A percentile compares a stretch with the other conserved stretches of the same genome.
These are phyloP conservation scores for Dendrolimus kikuchii DNA, from an alignment of 1,140 invertebrate species.

Conservation along the genomic window DNA sequence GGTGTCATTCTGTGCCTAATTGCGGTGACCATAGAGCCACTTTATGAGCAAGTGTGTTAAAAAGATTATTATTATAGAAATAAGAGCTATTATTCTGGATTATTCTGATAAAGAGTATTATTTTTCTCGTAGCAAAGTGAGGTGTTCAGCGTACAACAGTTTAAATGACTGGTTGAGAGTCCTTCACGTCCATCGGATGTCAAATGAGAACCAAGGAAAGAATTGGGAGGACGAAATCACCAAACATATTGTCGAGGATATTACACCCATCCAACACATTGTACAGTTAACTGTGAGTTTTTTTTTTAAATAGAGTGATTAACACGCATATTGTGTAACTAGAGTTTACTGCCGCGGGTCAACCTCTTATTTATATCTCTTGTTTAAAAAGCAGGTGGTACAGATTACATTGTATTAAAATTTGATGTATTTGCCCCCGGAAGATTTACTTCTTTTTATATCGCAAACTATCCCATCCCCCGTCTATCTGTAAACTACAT, in stretches of 20 bases:
- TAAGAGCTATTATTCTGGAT: not conserved
- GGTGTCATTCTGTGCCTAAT: no score
- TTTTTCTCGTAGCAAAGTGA: conserved; percentile 29
- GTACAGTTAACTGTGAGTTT: conserved; percentile 49
- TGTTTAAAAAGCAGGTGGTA: conserved; percentile 2
- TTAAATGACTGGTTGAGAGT: conserved; percentile 32
- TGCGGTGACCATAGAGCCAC: no score
- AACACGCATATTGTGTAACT: no score
- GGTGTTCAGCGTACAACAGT: conserved; percentile 35
- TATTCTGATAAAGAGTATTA: not conserved
- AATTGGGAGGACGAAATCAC: conserved; percentile 39
- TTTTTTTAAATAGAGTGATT: not conserved
- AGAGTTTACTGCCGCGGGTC: no score
- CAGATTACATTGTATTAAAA: no score
- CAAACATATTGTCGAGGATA: conserved; percentile 28
- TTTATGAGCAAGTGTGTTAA: no score
- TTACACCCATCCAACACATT: conserved; percentile 30
- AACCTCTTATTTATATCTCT: not conserved
- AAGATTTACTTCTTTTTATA: no score
- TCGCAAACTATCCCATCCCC: no score
- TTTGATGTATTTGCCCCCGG: no score
- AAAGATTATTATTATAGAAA: no score
- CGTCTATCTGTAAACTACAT: no score
- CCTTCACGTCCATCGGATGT: conserved; percentile 25
- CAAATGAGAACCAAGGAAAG: conserved; percentile 12